These are phyloP conservation scores for Drosophila paranaensis DNA, from an alignment of 2,888 invertebrate species.

Conservation along the genomic window DNA sequence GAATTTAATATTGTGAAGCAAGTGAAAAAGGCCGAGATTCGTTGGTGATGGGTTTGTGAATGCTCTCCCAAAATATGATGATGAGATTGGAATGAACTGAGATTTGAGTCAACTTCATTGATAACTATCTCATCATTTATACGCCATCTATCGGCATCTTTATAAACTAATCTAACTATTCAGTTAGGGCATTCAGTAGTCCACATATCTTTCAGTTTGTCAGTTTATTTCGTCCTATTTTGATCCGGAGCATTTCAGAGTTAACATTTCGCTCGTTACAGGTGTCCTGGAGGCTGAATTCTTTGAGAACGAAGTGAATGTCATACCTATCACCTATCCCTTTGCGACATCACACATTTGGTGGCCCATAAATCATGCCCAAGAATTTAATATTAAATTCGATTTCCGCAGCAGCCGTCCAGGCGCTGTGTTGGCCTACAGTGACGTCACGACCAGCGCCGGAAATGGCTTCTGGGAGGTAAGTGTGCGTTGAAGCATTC, in stretches of 20 bases:
- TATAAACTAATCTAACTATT: background rate
- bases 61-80: background rate
- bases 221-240: background rate
- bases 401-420: conserved; percentile 94
- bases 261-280: conserved; percentile 49
- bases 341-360: conserved; percentile 95
- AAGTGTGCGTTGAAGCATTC: conserved; percentile 81
- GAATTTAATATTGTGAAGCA: background rate
- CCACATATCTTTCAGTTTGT: background rate
- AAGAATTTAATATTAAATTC: conserved; percentile 91
- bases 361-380: conserved; percentile 92
- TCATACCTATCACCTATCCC: conserved; percentile 95
- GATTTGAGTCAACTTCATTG: background rate
- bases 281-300: conserved; percentile 93
- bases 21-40: conserved; percentile 12
- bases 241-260: conserved; percentile 9
- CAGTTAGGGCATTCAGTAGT: background rate
- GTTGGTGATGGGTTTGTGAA: background rate
- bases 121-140: background rate
- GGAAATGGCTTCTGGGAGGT: conserved; percentile 95
- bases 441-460: conserved; percentile 90
- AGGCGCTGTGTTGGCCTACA: conserved; percentile 93
- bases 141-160: background rate
- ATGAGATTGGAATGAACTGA: too few species aligned
- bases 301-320: conserved; percentile 92